Percentiles rank a stretch among this genome's conserved stretches.
Conservation (phyloP, 64 coral and sea anemone species). For the Dendronephthya gigantea region DNA sequence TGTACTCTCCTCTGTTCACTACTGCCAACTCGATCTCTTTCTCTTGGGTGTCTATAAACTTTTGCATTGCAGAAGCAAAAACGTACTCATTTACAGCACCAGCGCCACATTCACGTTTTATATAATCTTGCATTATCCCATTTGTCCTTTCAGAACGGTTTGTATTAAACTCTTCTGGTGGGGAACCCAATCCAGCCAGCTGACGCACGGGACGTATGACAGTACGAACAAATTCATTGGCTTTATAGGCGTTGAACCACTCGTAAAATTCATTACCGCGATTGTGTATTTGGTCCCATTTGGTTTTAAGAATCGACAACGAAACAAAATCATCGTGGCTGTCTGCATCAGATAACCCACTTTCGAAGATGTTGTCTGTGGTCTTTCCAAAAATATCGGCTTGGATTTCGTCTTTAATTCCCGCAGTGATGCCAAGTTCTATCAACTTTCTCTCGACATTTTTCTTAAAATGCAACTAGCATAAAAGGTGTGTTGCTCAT, state of each 20-base stretch:
- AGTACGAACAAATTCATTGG: conserved; percentile 6
- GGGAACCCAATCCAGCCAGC: conserved; percentile 33
- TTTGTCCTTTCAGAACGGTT: conserved; percentile 34
- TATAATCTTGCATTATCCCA: conserved; percentile 20
- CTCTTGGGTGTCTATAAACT: background rate
- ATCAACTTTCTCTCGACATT: conserved; percentile 12
- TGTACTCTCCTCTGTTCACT: background rate
- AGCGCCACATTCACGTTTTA: background rate
- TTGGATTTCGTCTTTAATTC: conserved; percentile 14
- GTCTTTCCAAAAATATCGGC: conserved; percentile 41
- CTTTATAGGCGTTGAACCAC: conserved; percentile 27
- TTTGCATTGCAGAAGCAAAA: background rate
- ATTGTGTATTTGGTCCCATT: background rate
- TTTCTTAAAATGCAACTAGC: conserved; percentile 35
- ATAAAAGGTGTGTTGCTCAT: conserved; percentile 31
- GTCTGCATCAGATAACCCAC: conserved; percentile 38
- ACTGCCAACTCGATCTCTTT: conserved; percentile 3
- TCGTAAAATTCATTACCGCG: conserved; percentile 34
- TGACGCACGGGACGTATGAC: conserved; percentile 26
- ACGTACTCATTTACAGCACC: background rate
- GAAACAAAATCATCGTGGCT: conserved; percentile 40
- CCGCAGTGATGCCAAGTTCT: conserved; percentile 19
- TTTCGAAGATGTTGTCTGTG: conserved; percentile 27
- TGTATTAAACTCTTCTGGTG: conserved; percentile 24
- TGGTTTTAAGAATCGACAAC: conserved; percentile 6